These are phyloP conservation scores for Spinus olivaceus DNA, from an alignment of 2,797 vertebrate species.

Conservation along the genomic window DNA sequence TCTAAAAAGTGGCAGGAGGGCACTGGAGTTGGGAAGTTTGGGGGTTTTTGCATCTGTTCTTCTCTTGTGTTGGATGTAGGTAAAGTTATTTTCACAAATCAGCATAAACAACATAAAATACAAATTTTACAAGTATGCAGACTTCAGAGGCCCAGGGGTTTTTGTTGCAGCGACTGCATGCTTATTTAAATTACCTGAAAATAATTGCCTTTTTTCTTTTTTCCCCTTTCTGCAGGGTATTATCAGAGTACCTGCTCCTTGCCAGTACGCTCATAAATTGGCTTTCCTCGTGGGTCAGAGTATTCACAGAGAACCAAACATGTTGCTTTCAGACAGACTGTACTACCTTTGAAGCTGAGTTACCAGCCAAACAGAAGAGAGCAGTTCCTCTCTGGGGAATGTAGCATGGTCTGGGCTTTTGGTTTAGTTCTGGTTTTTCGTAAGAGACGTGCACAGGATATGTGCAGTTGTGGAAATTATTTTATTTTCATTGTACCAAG, in stretches of 20 bases:
- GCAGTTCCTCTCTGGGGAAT: not conserved
- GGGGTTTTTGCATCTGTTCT: not conserved
- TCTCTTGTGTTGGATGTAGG: not conserved
- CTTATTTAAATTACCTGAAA: not conserved
- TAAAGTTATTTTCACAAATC: not conserved
- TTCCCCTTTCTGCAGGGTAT: conserved; percentile 78
- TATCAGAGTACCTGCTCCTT: conserved; percentile 93
- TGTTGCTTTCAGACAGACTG: conserved; percentile 82
- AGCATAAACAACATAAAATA: not conserved
- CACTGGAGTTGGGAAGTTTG: not conserved
- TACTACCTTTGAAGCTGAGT: conserved; percentile 82
- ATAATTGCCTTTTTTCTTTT: not conserved
- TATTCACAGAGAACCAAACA: conserved; percentile 85
- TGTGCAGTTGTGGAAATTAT: not conserved
- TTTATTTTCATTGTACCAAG: not conserved
- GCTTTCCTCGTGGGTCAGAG: conserved; percentile 95
- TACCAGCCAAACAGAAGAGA: not conserved
- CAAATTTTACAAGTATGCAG: no score
- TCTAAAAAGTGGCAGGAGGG: rapidly evolving
- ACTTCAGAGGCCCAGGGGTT: not conserved
- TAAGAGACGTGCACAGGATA: rapidly evolving
- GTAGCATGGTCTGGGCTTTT: not conserved
- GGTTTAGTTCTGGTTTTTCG: not conserved
- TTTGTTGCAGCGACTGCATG: not conserved
- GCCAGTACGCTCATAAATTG: conserved; percentile 95